Evolutionary conservation across 2,113 vertebrate genomes (phyloP), one percentile per base, ranked within the genome.

Genomic region (Hypomesus transpacificus): DNA sequence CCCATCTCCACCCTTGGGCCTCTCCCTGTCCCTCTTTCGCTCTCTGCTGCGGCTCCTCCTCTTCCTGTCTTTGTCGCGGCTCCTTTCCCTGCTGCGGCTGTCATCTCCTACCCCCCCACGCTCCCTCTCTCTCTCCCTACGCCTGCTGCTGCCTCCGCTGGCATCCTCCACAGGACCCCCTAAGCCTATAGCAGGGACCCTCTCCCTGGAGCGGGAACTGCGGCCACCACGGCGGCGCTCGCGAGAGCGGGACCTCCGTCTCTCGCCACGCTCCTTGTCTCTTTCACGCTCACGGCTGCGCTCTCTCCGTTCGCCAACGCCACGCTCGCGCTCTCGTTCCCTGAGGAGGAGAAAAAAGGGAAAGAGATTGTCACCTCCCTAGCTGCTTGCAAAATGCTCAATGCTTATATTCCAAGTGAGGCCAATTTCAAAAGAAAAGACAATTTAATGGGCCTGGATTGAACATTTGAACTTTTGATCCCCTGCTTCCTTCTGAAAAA

Each of bases 271-370:
- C 64, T 91, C 87, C 86, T 93, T 85, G 75, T 93, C 79, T 78
- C 94, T 69, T 72, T 95, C 91, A 22, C 92, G 78, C 69, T 95
- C 94, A 0, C 95, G 89, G 66, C 94, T 96, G 50, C 95, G 90
- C 51, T 94, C 93, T 16, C 91, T 86, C 3, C 94, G 88, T 0
- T 96, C 94, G 2, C 76, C 71, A 2, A 28, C 22, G 8, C 71
- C 92, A 84, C 0, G 90, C 77, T 91, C 91, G 1, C 94, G 89
- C 3, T 93, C 92, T 3, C 91, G 86, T 69, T 92, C 91, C 71
- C 92, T 92, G 76, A 13, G 71, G 51, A 77, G 80, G 71, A 80
- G 70, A 17, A 68, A 76, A 9, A 22, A 67, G n/a, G 28, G 0
- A 3, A 63, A 63, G 31, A 63, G 24, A 17, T 18, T 28, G 28